A percentile compares a stretch with the other conserved stretches of the same genome.
phyloP scores from a whole-genome alignment of 35 echinoderm and acorn worm genomes.

The Apostichopus parvimensis region DNA sequence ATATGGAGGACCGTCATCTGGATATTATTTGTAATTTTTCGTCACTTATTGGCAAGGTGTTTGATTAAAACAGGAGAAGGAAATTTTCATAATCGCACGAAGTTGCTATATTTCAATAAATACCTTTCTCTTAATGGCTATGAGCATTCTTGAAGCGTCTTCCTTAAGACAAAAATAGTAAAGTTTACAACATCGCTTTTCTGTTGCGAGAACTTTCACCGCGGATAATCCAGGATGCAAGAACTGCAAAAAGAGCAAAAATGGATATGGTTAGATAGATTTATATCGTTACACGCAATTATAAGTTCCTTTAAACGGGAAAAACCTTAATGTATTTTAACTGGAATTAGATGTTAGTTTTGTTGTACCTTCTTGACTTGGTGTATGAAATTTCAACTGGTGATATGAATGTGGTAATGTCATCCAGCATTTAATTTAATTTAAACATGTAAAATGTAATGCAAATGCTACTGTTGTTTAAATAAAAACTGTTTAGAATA shows the following conservation, averaged over 20 bases:
- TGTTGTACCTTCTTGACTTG: neutral
- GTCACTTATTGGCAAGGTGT: no score
- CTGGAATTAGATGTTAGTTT: neutral
- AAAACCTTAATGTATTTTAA: neutral
- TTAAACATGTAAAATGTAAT: no score
- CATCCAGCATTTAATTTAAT: no score
- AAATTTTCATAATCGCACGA: no score
- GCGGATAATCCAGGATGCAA: conserved; percentile 11
- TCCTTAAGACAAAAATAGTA: conserved; percentile 27
- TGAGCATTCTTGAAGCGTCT: neutral
- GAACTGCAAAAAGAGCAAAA: neutral
- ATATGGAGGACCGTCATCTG: no score
- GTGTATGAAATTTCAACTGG: no score
- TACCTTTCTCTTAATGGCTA: neutral
- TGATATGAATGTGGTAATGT: no score
- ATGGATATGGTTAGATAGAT: neutral
- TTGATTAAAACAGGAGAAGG: no score
- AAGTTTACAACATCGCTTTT: neutral
- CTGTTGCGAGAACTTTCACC: neutral
- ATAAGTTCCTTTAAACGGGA: neutral
- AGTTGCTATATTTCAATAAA: no score
- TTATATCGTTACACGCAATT: neutral
- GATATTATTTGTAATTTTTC: no score
- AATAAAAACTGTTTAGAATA: no score
- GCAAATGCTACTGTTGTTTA: no score